Base-by-base conservation (phyloP, 2,888 invertebrate genomes). In the Gnatocerus cornutus region DNA sequence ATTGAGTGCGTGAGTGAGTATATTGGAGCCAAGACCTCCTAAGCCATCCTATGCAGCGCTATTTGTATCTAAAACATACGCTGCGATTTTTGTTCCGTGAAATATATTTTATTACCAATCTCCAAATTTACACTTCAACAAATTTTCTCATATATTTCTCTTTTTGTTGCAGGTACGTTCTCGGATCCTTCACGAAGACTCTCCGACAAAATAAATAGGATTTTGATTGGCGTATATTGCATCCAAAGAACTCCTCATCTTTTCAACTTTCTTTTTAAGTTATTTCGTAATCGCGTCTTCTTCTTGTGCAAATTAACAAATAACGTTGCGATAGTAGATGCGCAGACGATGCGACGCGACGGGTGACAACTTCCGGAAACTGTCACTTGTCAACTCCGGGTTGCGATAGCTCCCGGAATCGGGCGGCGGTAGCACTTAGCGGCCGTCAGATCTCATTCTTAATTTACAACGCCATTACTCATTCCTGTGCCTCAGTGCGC, bases 1-100 rank as follows among this genome's bases (percentile, higher is more conserved):
- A 82, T 79, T 77, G 80, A 78, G 76, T 81, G 80, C 78, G 79
- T 80, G 80, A 81, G 80, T 81, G 78, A 77, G 74, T 77, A 73
- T 76, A 77, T 76, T 77, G 75, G 76, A 74, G 71, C 68, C 69
- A 69, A 71, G 27, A 29, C 71, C 72, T 21, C 21, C 21, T 58
- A 71, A 69, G 52, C 67, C 63, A 68, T 59, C 64, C 68, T 46
- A 58, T 53, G 52, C 68, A 50, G 53, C 65, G 65, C 68, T 65
- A 71, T 71, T 71, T 68, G 71, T 71, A 71, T 67, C 66, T 71
- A 68, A 74, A 71, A 71, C 73, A 69, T 70, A 71, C 72, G 71
- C 65, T 63, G 43, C 66, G 61, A 56, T 73, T 68, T 73, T 68
- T 73, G 71, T 74, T 71, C 71, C 73, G 72, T 72, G 72, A 74